Base-by-base conservation (phyloP, 2,113 vertebrate species). In the Malurus melanocephalus region DNA sequence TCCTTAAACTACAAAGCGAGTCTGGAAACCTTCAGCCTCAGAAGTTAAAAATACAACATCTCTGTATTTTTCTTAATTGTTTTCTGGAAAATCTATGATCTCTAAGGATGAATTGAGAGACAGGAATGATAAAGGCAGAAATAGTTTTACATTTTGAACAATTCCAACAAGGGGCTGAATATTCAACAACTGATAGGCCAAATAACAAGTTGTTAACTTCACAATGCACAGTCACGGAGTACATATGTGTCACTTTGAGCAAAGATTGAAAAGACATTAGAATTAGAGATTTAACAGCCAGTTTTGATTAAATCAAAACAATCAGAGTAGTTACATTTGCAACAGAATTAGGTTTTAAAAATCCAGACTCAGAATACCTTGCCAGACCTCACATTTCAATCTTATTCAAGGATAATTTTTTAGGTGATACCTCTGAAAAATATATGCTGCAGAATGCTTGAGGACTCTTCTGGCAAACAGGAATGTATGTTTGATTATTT, bases 201-300 rank as follows among this genome's bases (percentile, higher is more conserved):
- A 95, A 95, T 96, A 95, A 96, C 94, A 95, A 95, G 95, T 85
- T 96, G 95, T 95, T 96, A 96, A 94, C 90, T 95, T 95, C 86
- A 88, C 82, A 94, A 95, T 88, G 92, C 74, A 42, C 90, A 93
- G 93, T 95, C 95, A 91, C 69, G 13, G 94, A 94, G 95, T 93
- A 90, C 21, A 7, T 93, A 57, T 42, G 87, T 95, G 95, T 96
- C 95, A 94, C 57, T 94, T 89, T 95, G 93, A 95, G 93, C 74
- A 90, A 93, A 94, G 93, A 95, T 92, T 96, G 93, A 95, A 96
- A 96, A 95, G 94, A 94, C 40, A 0, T 94, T 85, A 91, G 93
- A 95, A 95, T 96, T 95, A 95, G 81, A 94, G 92, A 94, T 91
- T 93, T 88, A 93, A 90, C 90, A 94, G 92, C 75, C 85, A 91